Conservation (phyloP, 2,113 vertebrate genomes). For the Suncus etruscus region DNA sequence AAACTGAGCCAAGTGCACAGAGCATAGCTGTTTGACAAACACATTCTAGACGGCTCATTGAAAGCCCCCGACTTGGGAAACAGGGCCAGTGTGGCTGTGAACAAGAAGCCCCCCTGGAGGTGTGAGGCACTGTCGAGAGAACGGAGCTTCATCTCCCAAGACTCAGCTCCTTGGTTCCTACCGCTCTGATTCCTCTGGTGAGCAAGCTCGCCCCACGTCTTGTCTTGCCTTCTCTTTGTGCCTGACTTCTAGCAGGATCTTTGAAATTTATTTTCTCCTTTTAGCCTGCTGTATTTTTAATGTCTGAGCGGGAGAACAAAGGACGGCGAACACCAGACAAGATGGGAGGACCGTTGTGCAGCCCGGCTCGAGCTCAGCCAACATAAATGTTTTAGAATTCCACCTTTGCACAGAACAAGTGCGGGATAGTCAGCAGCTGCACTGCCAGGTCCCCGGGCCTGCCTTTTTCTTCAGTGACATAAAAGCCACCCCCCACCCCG, state of each 20-base stretch:
- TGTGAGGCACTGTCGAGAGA: background rate
- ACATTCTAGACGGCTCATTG: background rate
- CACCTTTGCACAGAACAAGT: slow-evolving; percentile 72
- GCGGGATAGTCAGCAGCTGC: slow-evolving; percentile 74
- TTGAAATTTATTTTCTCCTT: slow-evolving; percentile 79
- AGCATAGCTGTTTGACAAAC: background rate
- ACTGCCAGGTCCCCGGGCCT: slow-evolving; percentile 82
- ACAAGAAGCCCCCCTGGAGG: background rate
- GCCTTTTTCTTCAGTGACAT: slow-evolving; percentile 88
- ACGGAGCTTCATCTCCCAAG: slow-evolving; percentile 10
- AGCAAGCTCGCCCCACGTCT: slow-evolving; percentile 45
- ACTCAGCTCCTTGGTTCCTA: background rate
- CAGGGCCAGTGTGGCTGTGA: background rate
- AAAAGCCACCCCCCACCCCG: slow-evolving; percentile 76
- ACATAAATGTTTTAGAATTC: slow-evolving; percentile 85
- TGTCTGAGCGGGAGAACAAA: slow-evolving; percentile 70
- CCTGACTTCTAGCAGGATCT: slow-evolving; percentile 62
- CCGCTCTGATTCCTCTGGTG: slow-evolving; percentile 60
- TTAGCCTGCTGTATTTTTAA: slow-evolving; percentile 79
- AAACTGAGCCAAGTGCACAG: background rate
- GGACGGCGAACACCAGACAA: slow-evolving; percentile 62
- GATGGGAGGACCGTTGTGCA: slow-evolving; percentile 51
- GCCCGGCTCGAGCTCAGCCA: slow-evolving; percentile 73
- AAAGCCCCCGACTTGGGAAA: background rate
- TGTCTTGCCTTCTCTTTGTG: slow-evolving; percentile 43